Evolutionary conservation across 1,140 invertebrate genomes (phyloP), one percentile per base, ranked within the genome.

Genomic region (Neuroterus valhalla): DNA sequence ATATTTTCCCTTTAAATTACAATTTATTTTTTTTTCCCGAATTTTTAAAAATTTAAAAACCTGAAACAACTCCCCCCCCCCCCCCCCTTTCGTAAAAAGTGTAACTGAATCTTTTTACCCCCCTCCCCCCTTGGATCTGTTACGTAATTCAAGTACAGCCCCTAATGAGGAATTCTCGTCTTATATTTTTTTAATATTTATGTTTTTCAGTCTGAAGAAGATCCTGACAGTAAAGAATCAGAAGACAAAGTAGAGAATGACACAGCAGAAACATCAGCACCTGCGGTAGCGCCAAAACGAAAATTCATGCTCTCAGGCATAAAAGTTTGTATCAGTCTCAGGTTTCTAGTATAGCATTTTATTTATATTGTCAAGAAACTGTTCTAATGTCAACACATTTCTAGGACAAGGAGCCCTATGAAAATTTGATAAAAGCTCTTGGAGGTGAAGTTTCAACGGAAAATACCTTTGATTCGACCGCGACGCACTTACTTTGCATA

Each of bases 401-500:
- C 42, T 82, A 91, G 81, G 89, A 93, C 70, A 79, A 77, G 71
- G 77, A 81, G 17, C 66, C 87, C 12, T 92, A 90, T 77, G 90
- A 90, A 74, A 87, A 88, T 52, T 79, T 92, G 11, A 93, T 96
- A 42, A 82, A 84, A 42, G 82, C 90, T 14, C 86, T 97, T 3
- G 95, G 95, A 48, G 96, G 94, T 1, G 90, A 89, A 15, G 90
- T 96, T 17, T 92, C 92, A 2, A 91, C 92, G 31, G 88, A 91
- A 6, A 82, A 89, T 0, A 91, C 91, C 78, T 94, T 94, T 81
- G 95, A 97, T 85, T 82, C 88, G 0, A 85, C 85, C 1, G 93
- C 93, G 55, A 97, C 96, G 0, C 96, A 98, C 88, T 87, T 98
- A 10, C 87, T 98, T 26, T 94, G 95, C 74, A 88, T 93, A 21